Percentiles rank a stretch among this genome's conserved stretches.
These are phyloP conservation scores for Pipistrellus pipistrellus DNA, from an alignment of 2,797 vertebrate species.

Conservation along the genomic window DNA sequence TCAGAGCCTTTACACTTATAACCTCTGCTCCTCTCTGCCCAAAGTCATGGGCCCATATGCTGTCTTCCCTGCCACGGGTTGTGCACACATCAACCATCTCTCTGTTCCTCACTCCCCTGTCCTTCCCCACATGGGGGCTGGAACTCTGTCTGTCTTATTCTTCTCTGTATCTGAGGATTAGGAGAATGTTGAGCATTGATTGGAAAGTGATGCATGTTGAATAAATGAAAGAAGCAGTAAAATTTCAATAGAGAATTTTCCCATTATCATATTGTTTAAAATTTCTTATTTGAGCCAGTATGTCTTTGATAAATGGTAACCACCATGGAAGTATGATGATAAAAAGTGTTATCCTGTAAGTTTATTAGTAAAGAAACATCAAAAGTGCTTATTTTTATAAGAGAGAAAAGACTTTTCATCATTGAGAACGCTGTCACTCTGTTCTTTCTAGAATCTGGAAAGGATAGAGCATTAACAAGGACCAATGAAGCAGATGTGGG, in stretches of 20 bases:
- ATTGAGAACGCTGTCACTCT: not conserved
- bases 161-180: not conserved
- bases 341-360: constrained; percentile 8
- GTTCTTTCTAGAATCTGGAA: constrained; percentile 18
- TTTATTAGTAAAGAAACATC: not conserved
- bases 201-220: not conserved
- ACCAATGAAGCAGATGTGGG: not conserved
- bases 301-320: not conserved
- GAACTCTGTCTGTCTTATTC: not conserved
- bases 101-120: not conserved
- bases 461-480: not conserved
- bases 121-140: rapidly evolving
- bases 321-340: not conserved
- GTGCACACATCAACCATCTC: too few relatives aligned
- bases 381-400: constrained; percentile 37
- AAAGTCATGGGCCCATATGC: rapidly evolving
- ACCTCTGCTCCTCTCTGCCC: not conserved
- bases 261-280: not conserved
- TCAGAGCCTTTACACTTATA: not conserved
- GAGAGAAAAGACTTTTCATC: not conserved
- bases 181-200: not conserved
- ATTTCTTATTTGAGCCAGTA: constrained; percentile 2
- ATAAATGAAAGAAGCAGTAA: not conserved
- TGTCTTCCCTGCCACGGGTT: not conserved
- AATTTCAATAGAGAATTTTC: not conserved